phyloP scores from a whole-genome alignment of 2,113 vertebrate genomes.

The Micronycteris hirsuta region DNA sequence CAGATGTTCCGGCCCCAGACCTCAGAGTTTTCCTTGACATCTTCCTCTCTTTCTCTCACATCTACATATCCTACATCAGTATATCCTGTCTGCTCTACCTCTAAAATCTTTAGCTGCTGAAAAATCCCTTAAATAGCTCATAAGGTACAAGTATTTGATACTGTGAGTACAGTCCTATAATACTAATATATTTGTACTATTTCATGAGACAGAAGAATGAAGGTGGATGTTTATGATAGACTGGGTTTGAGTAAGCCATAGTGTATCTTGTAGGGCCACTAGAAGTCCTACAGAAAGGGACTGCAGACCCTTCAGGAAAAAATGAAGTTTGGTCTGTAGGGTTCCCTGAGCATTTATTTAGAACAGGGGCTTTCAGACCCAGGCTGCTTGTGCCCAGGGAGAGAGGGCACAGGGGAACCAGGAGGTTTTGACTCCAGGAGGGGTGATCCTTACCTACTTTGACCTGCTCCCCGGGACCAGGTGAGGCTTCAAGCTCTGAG shows the following conservation, averaged over 20 bases:
- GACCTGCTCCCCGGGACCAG: conserved; percentile 57
- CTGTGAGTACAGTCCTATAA: background rate
- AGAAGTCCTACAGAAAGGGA: background rate
- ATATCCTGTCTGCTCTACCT: background rate
- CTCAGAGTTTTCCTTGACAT: background rate
- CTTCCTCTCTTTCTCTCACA: background rate
- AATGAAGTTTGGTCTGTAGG: background rate
- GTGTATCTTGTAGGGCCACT: background rate
- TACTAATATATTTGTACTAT: background rate
- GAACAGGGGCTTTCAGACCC: background rate
- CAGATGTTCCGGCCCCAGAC: background rate
- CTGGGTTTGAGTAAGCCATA: background rate
- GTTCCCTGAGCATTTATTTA: background rate
- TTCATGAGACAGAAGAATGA: background rate
- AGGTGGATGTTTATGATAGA: background rate
- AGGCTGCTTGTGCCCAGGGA: background rate
- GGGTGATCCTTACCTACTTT: background rate
- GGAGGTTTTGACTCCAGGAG: background rate
- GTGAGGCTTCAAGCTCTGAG: conserved; percentile 86
- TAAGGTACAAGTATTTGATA: background rate
- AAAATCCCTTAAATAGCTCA: background rate
- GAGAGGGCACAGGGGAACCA: background rate
- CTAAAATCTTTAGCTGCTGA: background rate
- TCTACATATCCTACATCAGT: background rate
- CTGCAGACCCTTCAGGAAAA: background rate